Evolutionary conservation across 2,113 vertebrate genomes (phyloP).

Genomic region (Cheirogaleus medius): DNA sequence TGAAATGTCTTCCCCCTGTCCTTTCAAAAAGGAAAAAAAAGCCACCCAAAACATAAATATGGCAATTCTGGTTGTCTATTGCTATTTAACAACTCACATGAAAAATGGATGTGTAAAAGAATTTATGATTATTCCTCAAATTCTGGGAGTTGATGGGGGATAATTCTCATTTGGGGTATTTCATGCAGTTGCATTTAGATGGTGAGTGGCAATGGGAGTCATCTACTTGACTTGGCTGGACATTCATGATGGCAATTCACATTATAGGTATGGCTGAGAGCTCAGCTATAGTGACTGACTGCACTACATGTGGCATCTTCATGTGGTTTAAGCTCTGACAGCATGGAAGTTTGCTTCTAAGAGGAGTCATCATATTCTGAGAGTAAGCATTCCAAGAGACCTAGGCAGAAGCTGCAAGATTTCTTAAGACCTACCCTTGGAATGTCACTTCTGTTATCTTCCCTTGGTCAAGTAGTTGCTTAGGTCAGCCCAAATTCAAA

Average conservation of each 20-base stretch:
- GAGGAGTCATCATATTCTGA: neutral
- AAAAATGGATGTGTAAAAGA: neutral
- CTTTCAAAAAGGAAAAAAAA: neutral
- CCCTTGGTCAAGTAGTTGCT: neutral
- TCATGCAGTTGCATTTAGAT: neutral
- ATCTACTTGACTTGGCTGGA: neutral
- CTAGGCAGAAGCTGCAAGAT: neutral
- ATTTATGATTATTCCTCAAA: neutral
- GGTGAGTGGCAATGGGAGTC: neutral
- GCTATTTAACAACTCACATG: neutral
- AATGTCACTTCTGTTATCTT: neutral
- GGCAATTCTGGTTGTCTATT: neutral
- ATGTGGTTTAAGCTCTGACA: neutral
- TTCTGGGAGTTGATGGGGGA: neutral
- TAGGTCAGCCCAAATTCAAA: neutral
- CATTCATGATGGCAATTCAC: neutral
- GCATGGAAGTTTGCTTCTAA: neutral
- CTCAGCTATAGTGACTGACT: neutral
- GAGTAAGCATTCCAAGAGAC: neutral
- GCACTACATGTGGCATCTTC: neutral
- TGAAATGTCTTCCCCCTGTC: neutral
- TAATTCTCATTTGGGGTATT: neutral
- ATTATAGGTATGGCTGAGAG: neutral
- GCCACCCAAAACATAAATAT: neutral
- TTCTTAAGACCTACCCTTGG: neutral